Base-by-base conservation (phyloP, 2,797 vertebrate species). In the Cyprinella venusta region DNA sequence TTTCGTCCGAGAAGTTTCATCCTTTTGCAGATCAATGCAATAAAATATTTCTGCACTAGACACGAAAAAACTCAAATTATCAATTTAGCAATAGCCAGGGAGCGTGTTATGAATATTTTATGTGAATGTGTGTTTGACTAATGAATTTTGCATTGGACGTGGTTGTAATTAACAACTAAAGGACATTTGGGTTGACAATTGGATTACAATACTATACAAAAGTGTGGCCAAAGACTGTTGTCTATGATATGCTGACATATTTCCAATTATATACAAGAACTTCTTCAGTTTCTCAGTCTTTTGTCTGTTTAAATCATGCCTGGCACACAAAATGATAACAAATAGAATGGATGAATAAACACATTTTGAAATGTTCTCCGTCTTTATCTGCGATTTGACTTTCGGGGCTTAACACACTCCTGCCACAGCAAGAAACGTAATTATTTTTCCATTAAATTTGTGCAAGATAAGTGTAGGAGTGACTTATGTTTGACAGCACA, bases 341-440 rank as follows among this genome's bases (percentile, higher is more conserved):
- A 40, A 67, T n/a, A 54, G 74, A 68, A 71, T 42, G 81, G 64
- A 69, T 52, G 82, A 79, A 76, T 48, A 70, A 82, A 82, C 67
- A 65, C 24, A 59, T 64, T 83, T 70, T 71, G 10, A 56, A 48
- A 59, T 64, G 12, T 36, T 76, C 72, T 81, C 72, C 38, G 9
- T 85, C 13, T 82, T 74, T 65, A 72, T 82, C 75, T 80, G 81
- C 64, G n/a, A 33, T 80, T 75, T 83, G 81, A 83, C 77, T 84
- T 80, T 76, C 30, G 50, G n/a, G 50, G 70, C 56, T 80, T 69
- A 67, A 69, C 38, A 52, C 80, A 76, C 71, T 80, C 52, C 45
- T 70, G 61, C 61, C 61, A 83, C 77, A 24, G 76, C 52, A 71
- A 83, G 76, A 70, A 76, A 70, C 71, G 54, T 79, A 80, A 86